These are phyloP conservation scores for Trichogramma pretiosum DNA, from an alignment of 1,140 invertebrate genomes.

Conservation along the genomic window DNA sequence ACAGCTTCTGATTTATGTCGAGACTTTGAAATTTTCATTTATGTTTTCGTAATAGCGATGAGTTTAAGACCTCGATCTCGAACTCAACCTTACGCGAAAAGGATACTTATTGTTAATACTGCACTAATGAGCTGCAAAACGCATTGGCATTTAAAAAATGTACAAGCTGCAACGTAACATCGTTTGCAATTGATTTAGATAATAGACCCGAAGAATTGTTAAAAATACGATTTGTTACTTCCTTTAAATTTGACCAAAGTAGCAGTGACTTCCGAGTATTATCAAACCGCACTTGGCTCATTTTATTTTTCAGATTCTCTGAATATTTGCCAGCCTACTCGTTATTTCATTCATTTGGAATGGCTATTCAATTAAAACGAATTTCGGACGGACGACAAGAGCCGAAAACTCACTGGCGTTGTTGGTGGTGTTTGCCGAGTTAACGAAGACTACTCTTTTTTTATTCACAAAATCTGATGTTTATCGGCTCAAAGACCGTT, in stretches of 20 bases:
- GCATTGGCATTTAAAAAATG: no score
- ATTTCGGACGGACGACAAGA: slow-evolving; percentile 19
- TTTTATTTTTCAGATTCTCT: slow-evolving; percentile 4
- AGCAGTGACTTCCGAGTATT: slow-evolving; percentile 12
- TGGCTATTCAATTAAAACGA: slow-evolving; percentile 20
- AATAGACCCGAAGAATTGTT: no score
- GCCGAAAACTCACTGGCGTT: neutral
- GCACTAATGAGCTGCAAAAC: no score
- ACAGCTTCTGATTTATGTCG: no score
- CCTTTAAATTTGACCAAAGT: slow-evolving; percentile 10
- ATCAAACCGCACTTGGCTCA: neutral
- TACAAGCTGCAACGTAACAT: no score
- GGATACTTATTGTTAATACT: no score
- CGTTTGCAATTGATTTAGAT: no score
- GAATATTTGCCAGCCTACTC: neutral
- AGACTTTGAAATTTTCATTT: no score
- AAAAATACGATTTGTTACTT: slow-evolving; percentile 6
- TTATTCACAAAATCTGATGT: slow-evolving; percentile 13
- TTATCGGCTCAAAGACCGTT: slow-evolving; percentile 12
- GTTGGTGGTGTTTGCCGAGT: slow-evolving; percentile 9
- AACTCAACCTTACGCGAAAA: no score
- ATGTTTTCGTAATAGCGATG: no score
- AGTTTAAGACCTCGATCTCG: no score
- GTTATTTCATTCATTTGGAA: slow-evolving; percentile 14
- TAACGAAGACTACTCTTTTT: slow-evolving; percentile 10